These are phyloP conservation scores for Saguinus imperator DNA, from an alignment of 2,113 vertebrate species.

Conservation along the genomic window DNA sequence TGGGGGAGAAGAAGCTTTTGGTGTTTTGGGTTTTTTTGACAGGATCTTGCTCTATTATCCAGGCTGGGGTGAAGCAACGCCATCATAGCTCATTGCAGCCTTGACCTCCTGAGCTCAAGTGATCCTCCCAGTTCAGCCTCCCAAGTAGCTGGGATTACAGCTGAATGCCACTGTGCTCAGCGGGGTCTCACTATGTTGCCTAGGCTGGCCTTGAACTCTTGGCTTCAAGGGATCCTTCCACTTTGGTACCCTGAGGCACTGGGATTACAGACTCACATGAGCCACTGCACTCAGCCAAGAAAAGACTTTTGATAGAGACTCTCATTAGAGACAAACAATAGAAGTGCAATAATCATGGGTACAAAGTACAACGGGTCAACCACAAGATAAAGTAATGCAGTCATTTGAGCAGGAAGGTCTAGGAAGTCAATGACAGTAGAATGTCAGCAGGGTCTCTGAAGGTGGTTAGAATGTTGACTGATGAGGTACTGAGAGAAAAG, in stretches of 20 bases:
- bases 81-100: not conserved
- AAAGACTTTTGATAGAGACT: not conserved
- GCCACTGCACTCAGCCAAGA: not conserved
- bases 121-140: not conserved
- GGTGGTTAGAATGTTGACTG: not conserved
- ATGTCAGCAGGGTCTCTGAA: not conserved
- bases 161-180: not conserved
- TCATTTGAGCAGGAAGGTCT: not conserved
- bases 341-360: not conserved
- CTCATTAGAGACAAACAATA: not conserved
- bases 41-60: not conserved
- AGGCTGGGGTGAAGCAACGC: too few relatives aligned
- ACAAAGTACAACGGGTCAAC: not conserved
- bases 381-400: not conserved
- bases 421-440: not conserved
- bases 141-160: not conserved
- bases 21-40: not conserved
- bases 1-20: not conserved
- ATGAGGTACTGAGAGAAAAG: not conserved
- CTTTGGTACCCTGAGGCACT: not conserved
- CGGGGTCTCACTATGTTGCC: not conserved
- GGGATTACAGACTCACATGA: not conserved
- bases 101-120: not conserved
- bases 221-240: not conserved
- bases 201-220: not conserved